Evolutionary conservation across 2,888 invertebrate genomes (phyloP), one percentile per base, ranked within the genome.

Genomic region (Polia nebulosa): DNA sequence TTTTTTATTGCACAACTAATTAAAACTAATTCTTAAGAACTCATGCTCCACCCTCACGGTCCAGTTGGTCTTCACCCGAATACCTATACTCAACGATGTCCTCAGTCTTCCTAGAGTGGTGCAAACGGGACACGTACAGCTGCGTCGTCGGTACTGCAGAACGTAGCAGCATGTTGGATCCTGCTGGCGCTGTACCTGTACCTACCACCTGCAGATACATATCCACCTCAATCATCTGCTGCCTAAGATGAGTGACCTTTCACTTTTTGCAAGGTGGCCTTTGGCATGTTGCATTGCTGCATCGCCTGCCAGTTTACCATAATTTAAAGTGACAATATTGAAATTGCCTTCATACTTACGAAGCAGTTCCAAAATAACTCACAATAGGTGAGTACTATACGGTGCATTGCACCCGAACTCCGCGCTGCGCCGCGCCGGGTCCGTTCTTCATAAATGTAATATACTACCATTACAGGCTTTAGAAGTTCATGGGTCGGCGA

Each of bases 401-500:
- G 15, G 60, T 45, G 27, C 60, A 63, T 20, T 63, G 63, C 34
- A 63, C 34, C 45, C 32, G 20, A 5, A 27, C 15, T 3, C 32
- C 25, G 22, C 11, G 20, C 15, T 45, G 20, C 44, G 59, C 44
- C 25, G 45, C 60, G 45, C 61, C 61, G 8, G n/a, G 6, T 27
- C 45, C 20, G 45, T 36, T 45, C 63, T 60, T 45, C 45, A 36
- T 55, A 41, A 55, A 56, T 32, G 39, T 36, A 39, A n/a, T 7
- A 36, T 20, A 56, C 27, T 39, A 13, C 20, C n/a, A 22, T 47
- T 20, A 45, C 20, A 20, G 17, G 20, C 63, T 47, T 20, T 63
- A 60, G 34, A 63, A 20, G 25, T 60, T 34, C 61, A 59, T 25
- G 29, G 61, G 34, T 60, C 34, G 27, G 20, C 20, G 20, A 39